Evolutionary conservation across 2,797 vertebrate species (phyloP).

Genomic region (Melanotaenia trifasciata): DNA sequence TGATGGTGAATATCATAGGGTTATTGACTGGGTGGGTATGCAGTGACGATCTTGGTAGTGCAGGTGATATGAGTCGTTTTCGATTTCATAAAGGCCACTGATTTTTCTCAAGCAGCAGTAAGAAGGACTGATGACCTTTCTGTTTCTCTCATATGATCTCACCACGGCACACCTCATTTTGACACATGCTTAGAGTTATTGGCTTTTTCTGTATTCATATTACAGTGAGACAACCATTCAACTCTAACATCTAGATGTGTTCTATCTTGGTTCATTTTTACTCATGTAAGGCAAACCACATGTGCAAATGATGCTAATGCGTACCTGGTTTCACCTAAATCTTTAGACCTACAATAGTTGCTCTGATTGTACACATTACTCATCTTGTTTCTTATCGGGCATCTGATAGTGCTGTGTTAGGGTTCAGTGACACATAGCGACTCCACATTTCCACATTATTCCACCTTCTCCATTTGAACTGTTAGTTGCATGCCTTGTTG

Average conservation of each 20-base stretch:
- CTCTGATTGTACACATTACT: slow-evolving; percentile 47
- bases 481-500: slow-evolving; percentile 87
- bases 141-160: slow-evolving; percentile 42
- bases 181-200: slow-evolving; percentile 20
- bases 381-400: slow-evolving; percentile 41
- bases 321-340: slow-evolving; percentile 46
- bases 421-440: slow-evolving; percentile 70
- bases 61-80: slow-evolving; percentile 31
- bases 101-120: slow-evolving; percentile 38
- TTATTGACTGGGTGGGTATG: slow-evolving; percentile 22
- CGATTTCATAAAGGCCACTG: slow-evolving; percentile 13
- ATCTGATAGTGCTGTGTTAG: slow-evolving; percentile 57
- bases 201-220: slow-evolving; percentile 35
- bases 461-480: slow-evolving; percentile 83
- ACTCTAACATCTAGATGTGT: slow-evolving; percentile 23
- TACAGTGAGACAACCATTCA: slow-evolving; percentile 20
- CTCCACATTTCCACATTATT: slow-evolving; percentile 73
- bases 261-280: slow-evolving; percentile 44
- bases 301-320: slow-evolving; percentile 43
- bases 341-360: slow-evolving; percentile 37
- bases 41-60: slow-evolving; percentile 17
- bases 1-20: not conserved
- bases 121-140: slow-evolving; percentile 29
- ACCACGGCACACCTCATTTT: slow-evolving; percentile 41
- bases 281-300: slow-evolving; percentile 40